A percentile compares a stretch with the other conserved stretches of the same genome.
These are phyloP conservation scores for Physeter macrocephalus DNA, from an alignment of 2,113 vertebrate genomes.

Conservation along the genomic window DNA sequence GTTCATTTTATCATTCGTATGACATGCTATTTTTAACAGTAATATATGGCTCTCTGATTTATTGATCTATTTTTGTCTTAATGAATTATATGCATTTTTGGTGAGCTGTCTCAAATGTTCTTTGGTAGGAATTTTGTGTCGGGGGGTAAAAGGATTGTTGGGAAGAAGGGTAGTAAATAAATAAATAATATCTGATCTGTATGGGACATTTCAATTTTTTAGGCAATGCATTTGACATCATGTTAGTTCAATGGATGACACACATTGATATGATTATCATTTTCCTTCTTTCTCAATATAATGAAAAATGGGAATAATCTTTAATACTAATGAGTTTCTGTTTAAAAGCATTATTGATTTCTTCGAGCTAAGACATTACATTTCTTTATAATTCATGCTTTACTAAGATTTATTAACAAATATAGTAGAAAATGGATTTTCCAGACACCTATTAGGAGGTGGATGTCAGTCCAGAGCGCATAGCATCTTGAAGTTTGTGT, in stretches of 20 bases:
- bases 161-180: constrained; percentile 1
- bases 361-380: constrained; percentile 26
- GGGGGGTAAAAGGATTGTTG: neutral
- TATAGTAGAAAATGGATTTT: constrained; percentile 51
- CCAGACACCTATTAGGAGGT: constrained; percentile 9
- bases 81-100: neutral
- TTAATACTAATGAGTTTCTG: constrained; percentile 66
- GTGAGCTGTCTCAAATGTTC: neutral
- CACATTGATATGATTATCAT: constrained; percentile 38
- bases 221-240: constrained; percentile 44
- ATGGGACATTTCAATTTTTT: neutral
- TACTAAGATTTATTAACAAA: constrained; percentile 71
- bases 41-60: neutral
- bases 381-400: constrained; percentile 69
- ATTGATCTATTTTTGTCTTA: constrained; percentile 12
- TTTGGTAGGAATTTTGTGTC: neutral
- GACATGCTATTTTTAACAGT: constrained; percentile 20
- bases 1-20: constrained; percentile 6
- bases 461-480: neutral
- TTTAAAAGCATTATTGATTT: constrained; percentile 73
- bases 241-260: neutral
- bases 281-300: constrained; percentile 58
- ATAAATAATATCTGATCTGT: constrained; percentile 41
- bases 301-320: constrained; percentile 66
- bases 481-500: neutral